phyloP scores from a whole-genome alignment of 2,797 vertebrate genomes.

The Eospalax fontanierii region DNA sequence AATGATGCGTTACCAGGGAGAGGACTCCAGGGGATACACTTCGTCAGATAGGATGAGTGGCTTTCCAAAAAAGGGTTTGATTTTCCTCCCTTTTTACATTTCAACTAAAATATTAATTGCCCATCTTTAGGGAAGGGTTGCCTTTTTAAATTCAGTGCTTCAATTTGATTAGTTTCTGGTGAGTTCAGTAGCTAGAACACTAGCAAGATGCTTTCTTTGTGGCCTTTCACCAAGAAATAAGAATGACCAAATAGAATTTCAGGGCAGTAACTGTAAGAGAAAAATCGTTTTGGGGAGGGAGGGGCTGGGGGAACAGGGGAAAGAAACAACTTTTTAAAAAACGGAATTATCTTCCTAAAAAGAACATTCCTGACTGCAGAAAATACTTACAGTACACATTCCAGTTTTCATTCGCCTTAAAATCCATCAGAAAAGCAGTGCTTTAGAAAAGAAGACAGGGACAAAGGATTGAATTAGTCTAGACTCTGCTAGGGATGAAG shows the following conservation, averaged over 20 bases:
- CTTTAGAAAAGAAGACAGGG: conserved; percentile 27
- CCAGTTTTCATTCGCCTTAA: conserved; percentile 71
- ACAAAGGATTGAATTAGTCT: conserved; percentile 4
- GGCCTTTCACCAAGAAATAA: conserved; percentile 73
- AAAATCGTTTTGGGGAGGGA: neutral
- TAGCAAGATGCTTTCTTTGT: conserved; percentile 69
- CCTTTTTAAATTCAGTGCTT: conserved; percentile 51
- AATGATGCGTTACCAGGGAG: conserved; percentile 62
- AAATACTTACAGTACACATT: neutral
- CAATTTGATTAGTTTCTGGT: conserved; percentile 41
- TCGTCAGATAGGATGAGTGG: conserved; percentile 16
- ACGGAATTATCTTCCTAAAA: conserved; percentile 46
- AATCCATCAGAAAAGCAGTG: conserved; percentile 55
- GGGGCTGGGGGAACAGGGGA: neutral
- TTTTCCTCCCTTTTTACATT: neutral
- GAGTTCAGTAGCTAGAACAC: conserved; percentile 19
- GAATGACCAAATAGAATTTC: conserved; percentile 69
- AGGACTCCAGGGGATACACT: neutral
- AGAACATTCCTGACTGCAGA: conserved; percentile 52
- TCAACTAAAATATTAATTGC: neutral
- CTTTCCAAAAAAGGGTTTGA: neutral
- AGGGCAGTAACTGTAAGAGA: conserved; percentile 45
- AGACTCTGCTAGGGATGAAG: neutral
- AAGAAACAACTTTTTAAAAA: conserved; percentile 45
- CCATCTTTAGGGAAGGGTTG: conserved; percentile 5